Evolutionary conservation across 2,113 vertebrate species (phyloP).

Genomic region (Forbesichthys papilliferus): DNA sequence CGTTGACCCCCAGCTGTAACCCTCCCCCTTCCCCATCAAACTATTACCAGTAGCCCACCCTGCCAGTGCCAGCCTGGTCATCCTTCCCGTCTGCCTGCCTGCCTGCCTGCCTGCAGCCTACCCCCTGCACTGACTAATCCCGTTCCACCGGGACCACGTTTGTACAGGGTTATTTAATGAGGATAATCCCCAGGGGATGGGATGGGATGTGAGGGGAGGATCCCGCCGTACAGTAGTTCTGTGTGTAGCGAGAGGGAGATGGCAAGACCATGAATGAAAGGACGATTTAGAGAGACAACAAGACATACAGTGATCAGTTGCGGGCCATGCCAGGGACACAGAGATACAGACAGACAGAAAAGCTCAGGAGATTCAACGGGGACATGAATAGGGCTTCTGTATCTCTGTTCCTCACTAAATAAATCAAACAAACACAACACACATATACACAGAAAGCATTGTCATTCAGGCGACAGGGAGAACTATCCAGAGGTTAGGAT

Average conservation of each 20-base stretch:
- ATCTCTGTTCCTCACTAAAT: conserved; percentile 46
- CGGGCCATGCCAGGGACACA: conserved; percentile 58
- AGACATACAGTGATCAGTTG: conserved; percentile 60
- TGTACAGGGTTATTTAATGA: conserved; percentile 71
- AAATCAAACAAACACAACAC: conserved; percentile 3
- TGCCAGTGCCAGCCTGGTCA: neutral
- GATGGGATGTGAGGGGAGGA: conserved; percentile 18
- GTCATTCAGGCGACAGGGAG: conserved; percentile 34
- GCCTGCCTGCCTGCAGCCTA: conserved; percentile 8
- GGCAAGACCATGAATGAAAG: conserved; percentile 38
- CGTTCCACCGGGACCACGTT: conserved; percentile 53
- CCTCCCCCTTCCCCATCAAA: conserved; percentile 36
- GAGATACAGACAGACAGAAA: conserved; percentile 59
- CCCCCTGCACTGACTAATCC: conserved; percentile 58
- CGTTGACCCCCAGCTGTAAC: conserved; percentile 46
- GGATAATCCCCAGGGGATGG: conserved; percentile 60
- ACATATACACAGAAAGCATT: conserved; percentile 51
- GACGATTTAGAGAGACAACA: conserved; percentile 64
- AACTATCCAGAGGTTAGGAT: conserved; percentile 41
- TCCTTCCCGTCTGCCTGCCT: conserved; percentile 44
- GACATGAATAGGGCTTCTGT: conserved; percentile 75
- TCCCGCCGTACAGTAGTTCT: conserved; percentile 50
- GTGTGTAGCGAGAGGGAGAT: conserved; percentile 18
- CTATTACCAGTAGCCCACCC: conserved; percentile 24
- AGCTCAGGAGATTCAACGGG: conserved; percentile 54